Conservation (phyloP, 2,888 invertebrate genomes). For the Amiota minor region DNA sequence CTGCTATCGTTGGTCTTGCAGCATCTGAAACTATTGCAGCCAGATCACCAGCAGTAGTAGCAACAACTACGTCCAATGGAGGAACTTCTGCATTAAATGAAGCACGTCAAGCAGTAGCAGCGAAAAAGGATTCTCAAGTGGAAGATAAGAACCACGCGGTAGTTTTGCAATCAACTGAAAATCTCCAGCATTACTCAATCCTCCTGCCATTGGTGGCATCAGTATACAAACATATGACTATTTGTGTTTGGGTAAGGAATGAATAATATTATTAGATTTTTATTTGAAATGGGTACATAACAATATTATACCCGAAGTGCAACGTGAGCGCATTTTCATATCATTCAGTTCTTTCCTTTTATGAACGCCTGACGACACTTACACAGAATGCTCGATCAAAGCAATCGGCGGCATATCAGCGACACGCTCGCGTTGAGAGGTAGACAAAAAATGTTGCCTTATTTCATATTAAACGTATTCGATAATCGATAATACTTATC, state of each 20-base stretch:
- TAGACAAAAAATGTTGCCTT: slow-evolving; percentile 98
- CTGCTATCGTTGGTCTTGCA: too few relatives aligned
- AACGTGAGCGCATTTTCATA: slow-evolving; percentile 88
- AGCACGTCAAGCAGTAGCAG: not conserved
- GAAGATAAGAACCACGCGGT: slow-evolving; percentile 71
- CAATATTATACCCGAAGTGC: too few relatives aligned
- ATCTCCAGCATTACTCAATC: slow-evolving; percentile 85
- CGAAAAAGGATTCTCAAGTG: slow-evolving; percentile 63
- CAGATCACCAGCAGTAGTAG: too few relatives aligned
- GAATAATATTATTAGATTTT: slow-evolving; percentile 96
- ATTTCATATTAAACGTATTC: slow-evolving; percentile 83
- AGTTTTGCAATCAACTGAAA: too few relatives aligned
- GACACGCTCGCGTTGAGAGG: slow-evolving; percentile 91
- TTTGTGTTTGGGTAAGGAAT: slow-evolving; percentile 90
- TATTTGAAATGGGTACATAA: slow-evolving; percentile 90
- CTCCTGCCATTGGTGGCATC: slow-evolving; percentile 90
- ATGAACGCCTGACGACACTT: slow-evolving; percentile 90
- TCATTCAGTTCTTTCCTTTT: slow-evolving; percentile 98
- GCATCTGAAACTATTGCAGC: too few relatives aligned
- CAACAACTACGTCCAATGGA: too few relatives aligned
- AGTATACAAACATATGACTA: slow-evolving; percentile 95
- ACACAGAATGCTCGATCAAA: slow-evolving; percentile 82
- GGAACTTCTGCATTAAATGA: slow-evolving; percentile 29
- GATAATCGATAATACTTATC: too few relatives aligned
- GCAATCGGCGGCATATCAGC: slow-evolving; percentile 84